These are phyloP conservation scores for Myanophis thanlyinensis DNA, from an alignment of 2,113 vertebrate species.

Conservation along the genomic window DNA sequence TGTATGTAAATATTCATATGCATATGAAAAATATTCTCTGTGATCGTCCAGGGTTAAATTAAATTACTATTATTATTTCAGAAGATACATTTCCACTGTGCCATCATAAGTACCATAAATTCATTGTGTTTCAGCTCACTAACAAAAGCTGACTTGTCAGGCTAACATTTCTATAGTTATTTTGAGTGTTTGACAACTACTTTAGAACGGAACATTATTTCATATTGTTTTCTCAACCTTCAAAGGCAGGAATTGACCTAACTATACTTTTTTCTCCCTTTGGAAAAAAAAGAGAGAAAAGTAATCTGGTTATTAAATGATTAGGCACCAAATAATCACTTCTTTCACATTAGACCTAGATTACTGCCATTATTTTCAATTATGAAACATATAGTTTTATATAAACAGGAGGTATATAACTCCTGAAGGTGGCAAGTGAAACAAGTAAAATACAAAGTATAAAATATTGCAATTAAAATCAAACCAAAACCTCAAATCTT, in stretches of 20 bases:
- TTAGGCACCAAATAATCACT: background rate
- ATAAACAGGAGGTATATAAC: background rate
- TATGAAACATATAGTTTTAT: background rate
- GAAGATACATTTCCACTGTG: background rate
- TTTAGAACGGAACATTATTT: background rate
- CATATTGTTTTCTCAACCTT: background rate
- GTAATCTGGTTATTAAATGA: background rate
- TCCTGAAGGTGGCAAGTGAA: background rate
- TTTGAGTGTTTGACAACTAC: background rate
- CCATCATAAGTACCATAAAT: background rate
- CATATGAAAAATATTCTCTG: background rate
- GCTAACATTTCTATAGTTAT: background rate
- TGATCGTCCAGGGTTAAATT: background rate
- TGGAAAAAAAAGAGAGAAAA: background rate
- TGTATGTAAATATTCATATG: background rate
- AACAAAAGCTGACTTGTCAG: background rate
- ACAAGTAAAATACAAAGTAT: background rate
- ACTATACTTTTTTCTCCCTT: background rate
- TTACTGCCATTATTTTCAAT: background rate
- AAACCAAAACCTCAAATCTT: background rate
- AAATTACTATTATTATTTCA: background rate
- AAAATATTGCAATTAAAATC: background rate
- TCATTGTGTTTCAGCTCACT: background rate
- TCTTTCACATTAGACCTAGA: background rate
- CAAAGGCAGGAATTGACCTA: background rate